Evolutionary conservation across 2,113 vertebrate species (phyloP), one percentile per base, ranked within the genome.

Genomic region (Lasiurus cinereus): DNA sequence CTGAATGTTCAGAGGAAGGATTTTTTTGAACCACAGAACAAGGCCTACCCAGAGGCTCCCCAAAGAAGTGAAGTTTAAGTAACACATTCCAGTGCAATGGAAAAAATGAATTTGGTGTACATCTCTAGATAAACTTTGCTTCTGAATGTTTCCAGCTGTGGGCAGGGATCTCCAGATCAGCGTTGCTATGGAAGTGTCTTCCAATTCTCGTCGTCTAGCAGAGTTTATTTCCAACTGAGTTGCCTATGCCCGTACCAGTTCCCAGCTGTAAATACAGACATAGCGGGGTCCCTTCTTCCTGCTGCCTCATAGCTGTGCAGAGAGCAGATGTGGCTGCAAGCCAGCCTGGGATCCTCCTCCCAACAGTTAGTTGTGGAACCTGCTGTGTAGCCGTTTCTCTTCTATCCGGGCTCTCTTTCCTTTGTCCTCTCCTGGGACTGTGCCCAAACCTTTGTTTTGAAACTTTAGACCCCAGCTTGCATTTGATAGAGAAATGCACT

Each of bases 181-280:
- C 2, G 93, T 95, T 97, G 96, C 90, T n/a, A 94, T 91, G 96
- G 96, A 93, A 95, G 96, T 96, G 85, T 91, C 94, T 93, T 94
- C 87, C 84, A 93, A 78, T 84, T 92, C 85, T 96, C 88, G 83
- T 95, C 96, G 97, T 96, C 97, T 96, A 93, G 21, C 91, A 52
- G 93, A 93, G 91, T 90, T 92, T 94, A 94, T 94, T 95, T 96
- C 96, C 64, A 8, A 59, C 56, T 24, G 56, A 96, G 91, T 88
- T 94, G 95, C 96, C 90, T 70, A 0, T 77, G 59, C 92, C 54
- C 6, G 12, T 93, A 93, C 95, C 94, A 88, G 84, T 88, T 94
- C 96, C 85, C 96, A 96, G 96, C 94, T 96, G 97, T 91, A 88
- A 87, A 95, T 86, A 92, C 84, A 95, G 84, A 91, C 82, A 19